Base-by-base conservation (phyloP, 2,113 vertebrate species). In the Onychostruthus taczanowskii region DNA sequence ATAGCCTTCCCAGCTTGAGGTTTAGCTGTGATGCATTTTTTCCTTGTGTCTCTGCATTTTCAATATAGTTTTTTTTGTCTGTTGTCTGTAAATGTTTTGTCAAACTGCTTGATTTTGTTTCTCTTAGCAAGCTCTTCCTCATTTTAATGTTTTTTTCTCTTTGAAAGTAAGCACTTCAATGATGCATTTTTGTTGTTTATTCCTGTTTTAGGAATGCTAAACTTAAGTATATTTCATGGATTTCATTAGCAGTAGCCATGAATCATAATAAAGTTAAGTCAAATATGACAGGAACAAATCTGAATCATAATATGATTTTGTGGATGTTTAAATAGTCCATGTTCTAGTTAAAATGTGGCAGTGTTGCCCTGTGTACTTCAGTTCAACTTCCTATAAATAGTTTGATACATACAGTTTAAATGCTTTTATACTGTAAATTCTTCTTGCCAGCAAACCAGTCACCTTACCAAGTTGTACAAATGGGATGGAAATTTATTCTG, bases 11-110 rank as follows among this genome's bases (percentile, higher is more conserved):
- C 27, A 67, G 35, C 47, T 47, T 73, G 70, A 87, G 49, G 52
- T 68, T 84, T 87, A 50, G 44, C n/a, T 63, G 33, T 74, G 64
- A 27, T 61, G 4, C 26, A 15, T 58, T 88, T 80, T 94, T 55
- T 0, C 9, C 28, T 52, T 0, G 0, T 4, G 20, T 83, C n/a
- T 92, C 46, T 3, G 1, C 16, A 13, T 79, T 92, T 83, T 80
- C 66, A 87, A 1, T 47, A 5, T 20, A 61, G 13, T 62, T 9
- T 78, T 61, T 85, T 90, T 82, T 94, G 44, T 50, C 47, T 0
- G 0, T 33, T 87, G 2, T 62, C 39, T 90, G 21, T 74, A 82
- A 67, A 49, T 1, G 0, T 82, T 92, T 78, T 75, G 26, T 72
- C 43, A 2, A 2, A 27, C 28, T 33, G 21, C 46, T 70, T 89